Percentiles rank a stretch among this genome's conserved stretches.
These are phyloP conservation scores for Drosophila pachea DNA, from an alignment of 1,140 invertebrate genomes.

Conservation along the genomic window DNA sequence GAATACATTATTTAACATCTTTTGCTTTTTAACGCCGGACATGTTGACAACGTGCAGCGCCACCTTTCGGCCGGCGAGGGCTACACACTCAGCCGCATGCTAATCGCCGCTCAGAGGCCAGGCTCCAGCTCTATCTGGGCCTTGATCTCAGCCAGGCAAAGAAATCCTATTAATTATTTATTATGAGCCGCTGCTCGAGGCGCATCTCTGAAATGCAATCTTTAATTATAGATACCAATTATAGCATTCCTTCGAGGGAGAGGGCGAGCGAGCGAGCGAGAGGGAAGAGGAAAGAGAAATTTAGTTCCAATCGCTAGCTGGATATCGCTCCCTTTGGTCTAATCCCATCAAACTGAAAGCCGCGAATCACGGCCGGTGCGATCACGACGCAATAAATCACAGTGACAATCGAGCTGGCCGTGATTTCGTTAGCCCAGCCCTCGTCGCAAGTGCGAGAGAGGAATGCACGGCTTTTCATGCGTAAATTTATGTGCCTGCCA, in stretches of 20 bases:
- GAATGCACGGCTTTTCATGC: constrained; percentile 69
- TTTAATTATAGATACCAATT: no score
- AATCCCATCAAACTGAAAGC: background rate
- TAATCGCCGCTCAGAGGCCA: constrained; percentile 25
- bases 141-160: no score
- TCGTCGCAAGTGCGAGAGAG: constrained; percentile 43
- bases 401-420: constrained; percentile 52
- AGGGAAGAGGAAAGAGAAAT: no score
- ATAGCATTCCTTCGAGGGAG: no score
- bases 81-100: constrained; percentile 38
- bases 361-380: constrained; percentile 22
- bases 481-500: constrained; percentile 74
- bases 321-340: no score
- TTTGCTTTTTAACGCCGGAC: constrained; percentile 40
- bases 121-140: no score
- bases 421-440: constrained; percentile 49
- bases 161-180: no score
- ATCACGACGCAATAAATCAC: constrained; percentile 50
- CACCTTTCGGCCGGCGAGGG: constrained; percentile 56
- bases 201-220: no score
- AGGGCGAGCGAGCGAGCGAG: no score
- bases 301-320: no score
- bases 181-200: no score
- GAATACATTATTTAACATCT: constrained; percentile 54
- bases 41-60: constrained; percentile 58